Conservation (phyloP, 2,797 vertebrate genomes). For the Spondyliosoma cantharus region DNA sequence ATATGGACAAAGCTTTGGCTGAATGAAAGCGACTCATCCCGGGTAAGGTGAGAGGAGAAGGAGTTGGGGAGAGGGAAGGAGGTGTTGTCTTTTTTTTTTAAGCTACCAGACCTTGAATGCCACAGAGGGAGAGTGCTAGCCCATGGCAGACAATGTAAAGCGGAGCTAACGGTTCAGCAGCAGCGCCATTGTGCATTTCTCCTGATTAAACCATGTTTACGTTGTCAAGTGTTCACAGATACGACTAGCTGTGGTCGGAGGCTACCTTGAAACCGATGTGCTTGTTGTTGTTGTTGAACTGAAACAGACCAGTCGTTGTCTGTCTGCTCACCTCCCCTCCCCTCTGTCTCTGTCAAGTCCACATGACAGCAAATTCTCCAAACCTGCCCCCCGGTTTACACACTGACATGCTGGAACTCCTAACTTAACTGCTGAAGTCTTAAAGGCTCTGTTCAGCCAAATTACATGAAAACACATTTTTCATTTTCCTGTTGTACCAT, state of each 20-base stretch:
- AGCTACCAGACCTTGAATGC: slow-evolving; percentile 54
- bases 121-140: slow-evolving; percentile 57
- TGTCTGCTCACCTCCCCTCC: slow-evolving; percentile 51
- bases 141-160: slow-evolving; percentile 43
- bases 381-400: slow-evolving; percentile 53
- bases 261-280: slow-evolving; percentile 46
- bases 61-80: neutral
- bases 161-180: slow-evolving; percentile 52
- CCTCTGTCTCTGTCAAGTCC: slow-evolving; percentile 66
- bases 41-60: slow-evolving; percentile 69
- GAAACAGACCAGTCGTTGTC: slow-evolving; percentile 71
- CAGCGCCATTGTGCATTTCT: slow-evolving; percentile 47
- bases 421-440: slow-evolving; percentile 4
- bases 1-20: slow-evolving; percentile 21
- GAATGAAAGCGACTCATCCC: slow-evolving; percentile 47
- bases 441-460: neutral
- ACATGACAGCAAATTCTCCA: slow-evolving; percentile 70
- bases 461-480: neutral
- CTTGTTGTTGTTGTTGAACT: slow-evolving; percentile 55
- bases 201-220: slow-evolving; percentile 3
- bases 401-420: slow-evolving; percentile 45
- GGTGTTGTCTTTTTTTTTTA: slow-evolving; percentile 42
- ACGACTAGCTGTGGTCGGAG: neutral
- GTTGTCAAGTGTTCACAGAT: neutral
- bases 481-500: neutral